phyloP scores from a whole-genome alignment of 1,140 invertebrate genomes.

The Drosophila jambulina region DNA sequence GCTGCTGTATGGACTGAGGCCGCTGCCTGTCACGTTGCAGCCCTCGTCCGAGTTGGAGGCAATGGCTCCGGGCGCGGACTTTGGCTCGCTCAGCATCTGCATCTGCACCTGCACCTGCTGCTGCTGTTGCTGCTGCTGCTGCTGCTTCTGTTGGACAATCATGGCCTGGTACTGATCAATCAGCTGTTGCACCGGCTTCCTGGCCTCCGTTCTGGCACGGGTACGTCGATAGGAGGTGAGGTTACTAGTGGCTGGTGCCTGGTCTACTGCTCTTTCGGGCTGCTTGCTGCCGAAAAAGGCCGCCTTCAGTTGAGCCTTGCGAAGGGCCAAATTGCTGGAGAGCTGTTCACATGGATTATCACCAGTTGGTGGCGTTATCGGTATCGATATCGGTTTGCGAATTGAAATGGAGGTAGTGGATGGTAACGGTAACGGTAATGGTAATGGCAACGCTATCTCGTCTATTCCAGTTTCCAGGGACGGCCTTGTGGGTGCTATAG shows the following conservation, averaged over 20 bases:
- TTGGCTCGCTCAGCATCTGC: conserved; percentile 6
- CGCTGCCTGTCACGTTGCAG: conserved; percentile 61
- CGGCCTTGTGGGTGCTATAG: conserved; percentile 12
- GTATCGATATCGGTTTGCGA: neutral
- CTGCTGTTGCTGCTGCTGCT: conserved; percentile 23
- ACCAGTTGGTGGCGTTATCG: neutral
- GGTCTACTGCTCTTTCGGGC: neutral
- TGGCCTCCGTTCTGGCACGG: conserved; percentile 1
- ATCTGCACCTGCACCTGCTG: conserved; percentile 19
- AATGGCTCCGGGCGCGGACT: conserved; percentile 25
- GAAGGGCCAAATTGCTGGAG: conserved; percentile 46
- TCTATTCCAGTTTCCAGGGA: conserved; percentile 10
- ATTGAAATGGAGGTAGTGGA: neutral
- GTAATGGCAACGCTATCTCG: conserved; percentile 2
- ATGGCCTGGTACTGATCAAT: conserved; percentile 69
- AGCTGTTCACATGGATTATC: conserved; percentile 50
- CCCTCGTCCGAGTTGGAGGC: conserved; percentile 81
- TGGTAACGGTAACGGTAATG: neutral
- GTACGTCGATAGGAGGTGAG: neutral
- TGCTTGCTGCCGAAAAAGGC: conserved; percentile 59
- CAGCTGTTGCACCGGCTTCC: conserved; percentile 50
- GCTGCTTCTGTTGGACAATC: conserved; percentile 68
- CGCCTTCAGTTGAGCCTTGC: conserved; percentile 67
- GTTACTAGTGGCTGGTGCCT: conserved; percentile 5
- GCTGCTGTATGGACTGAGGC: conserved; percentile 76